A percentile compares a stretch with the other conserved stretches of the same genome.
These are phyloP conservation scores for Diglossa cyanea DNA, from an alignment of 2,797 vertebrate species.

Conservation along the genomic window DNA sequence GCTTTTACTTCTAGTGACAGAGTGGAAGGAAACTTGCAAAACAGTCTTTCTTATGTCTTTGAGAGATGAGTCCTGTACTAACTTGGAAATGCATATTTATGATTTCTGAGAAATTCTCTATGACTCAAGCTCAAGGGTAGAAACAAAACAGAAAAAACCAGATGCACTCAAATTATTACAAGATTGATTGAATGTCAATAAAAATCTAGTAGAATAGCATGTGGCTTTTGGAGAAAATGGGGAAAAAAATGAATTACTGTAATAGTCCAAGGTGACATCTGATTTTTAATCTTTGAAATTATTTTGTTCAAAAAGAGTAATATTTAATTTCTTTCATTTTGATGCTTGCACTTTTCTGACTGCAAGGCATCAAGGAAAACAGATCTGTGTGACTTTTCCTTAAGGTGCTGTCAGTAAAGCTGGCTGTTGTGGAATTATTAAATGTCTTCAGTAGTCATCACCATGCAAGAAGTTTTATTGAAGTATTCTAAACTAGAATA, in stretches of 20 bases:
- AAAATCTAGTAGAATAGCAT: neutral
- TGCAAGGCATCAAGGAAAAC: neutral
- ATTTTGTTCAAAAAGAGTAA: neutral
- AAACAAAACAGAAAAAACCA: neutral
- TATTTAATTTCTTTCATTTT: neutral
- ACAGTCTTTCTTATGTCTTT: neutral
- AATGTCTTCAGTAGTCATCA: neutral
- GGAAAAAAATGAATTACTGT: neutral
- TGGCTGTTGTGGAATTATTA: neutral
- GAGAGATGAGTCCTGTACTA: neutral
- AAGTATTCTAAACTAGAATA: neutral
- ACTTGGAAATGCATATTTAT: slow-evolving; percentile 25
- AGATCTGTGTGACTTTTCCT: neutral
- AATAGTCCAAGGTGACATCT: neutral
- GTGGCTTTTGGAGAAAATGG: neutral
- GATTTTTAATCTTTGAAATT: neutral
- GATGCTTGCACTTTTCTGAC: neutral
- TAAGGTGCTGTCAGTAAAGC: neutral
- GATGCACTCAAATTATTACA: neutral
- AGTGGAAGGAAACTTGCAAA: neutral
- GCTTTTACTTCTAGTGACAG: neutral
- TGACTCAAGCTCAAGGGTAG: slow-evolving; percentile 5
- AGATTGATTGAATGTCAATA: slow-evolving; percentile 18
- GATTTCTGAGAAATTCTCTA: slow-evolving; percentile 31
- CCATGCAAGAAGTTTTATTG: neutral